A percentile compares a stretch with the other conserved stretches of the same genome.
Conservation (phyloP, 2,888 invertebrate species). For the Dusona sp. region DNA sequence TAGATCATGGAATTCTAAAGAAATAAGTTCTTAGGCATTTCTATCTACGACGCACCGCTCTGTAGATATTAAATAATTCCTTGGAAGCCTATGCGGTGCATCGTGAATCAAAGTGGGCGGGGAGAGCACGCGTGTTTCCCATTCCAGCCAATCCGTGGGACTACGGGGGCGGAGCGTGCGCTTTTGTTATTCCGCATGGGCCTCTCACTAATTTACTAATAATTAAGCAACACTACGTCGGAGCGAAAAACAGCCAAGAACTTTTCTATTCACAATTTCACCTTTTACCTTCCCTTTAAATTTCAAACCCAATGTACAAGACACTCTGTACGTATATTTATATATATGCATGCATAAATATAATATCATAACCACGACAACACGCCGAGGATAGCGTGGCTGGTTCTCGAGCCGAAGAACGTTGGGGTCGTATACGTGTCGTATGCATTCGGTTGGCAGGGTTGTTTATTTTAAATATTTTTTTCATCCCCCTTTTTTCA, state of each 20-base stretch:
- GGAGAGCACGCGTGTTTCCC: background rate
- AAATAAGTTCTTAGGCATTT: background rate
- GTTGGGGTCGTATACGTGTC: conserved; percentile 55
- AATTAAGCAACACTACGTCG: background rate
- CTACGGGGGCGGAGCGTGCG: background rate
- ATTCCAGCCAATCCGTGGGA: background rate
- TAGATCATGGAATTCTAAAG: background rate
- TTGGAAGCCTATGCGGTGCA: background rate
- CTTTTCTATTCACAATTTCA: background rate
- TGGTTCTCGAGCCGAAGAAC: conserved; percentile 45
- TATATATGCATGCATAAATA: conserved; percentile 44
- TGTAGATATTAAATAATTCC: background rate
- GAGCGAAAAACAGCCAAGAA: background rate
- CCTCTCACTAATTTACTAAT: background rate
- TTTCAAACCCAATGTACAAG: conserved; percentile 19
- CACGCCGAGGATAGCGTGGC: conserved; percentile 46
- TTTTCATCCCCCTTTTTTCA: conserved; percentile 23
- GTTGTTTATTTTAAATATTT: conserved; percentile 54
- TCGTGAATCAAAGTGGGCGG: background rate
- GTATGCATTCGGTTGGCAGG: conserved; percentile 58
- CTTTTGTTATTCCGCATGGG: background rate
- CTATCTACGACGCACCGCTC: background rate
- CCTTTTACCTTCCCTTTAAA: background rate
- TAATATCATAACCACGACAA: conserved; percentile 48
- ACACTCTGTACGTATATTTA: conserved; percentile 38